Evolutionary conservation across 2,113 vertebrate species (phyloP).

Genomic region (Myiopsitta monachus): DNA sequence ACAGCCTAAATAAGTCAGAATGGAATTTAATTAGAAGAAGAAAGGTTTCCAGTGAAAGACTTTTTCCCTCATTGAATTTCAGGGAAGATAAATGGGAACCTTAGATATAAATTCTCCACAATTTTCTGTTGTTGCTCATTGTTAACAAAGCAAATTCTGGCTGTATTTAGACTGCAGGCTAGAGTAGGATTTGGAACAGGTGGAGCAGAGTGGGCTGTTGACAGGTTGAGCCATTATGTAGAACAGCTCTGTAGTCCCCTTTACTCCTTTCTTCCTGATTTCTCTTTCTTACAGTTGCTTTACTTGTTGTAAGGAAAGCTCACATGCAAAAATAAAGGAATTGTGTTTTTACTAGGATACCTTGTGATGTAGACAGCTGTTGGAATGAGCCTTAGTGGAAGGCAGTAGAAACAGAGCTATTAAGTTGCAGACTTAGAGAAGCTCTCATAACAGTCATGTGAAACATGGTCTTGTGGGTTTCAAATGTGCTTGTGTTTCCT

Average conservation of each 20-base stretch:
- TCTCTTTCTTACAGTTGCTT: neutral
- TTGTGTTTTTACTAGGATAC: neutral
- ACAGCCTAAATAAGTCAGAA: neutral
- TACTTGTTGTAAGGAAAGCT: neutral
- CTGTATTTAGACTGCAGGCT: neutral
- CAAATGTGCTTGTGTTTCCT: neutral
- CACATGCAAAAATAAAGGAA: neutral
- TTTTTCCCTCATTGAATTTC: neutral
- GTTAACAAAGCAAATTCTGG: neutral
- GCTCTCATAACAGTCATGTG: neutral
- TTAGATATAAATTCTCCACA: neutral
- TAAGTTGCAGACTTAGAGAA: neutral
- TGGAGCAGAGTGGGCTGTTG: neutral
- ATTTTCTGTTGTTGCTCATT: neutral
- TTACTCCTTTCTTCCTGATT: neutral
- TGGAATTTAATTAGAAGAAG: neutral
- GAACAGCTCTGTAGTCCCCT: neutral
- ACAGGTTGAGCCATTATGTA: neutral
- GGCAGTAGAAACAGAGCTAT: neutral
- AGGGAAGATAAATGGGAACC: neutral
- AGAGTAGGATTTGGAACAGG: neutral
- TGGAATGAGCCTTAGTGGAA: neutral
- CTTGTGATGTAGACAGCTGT: neutral
- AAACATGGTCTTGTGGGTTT: neutral
- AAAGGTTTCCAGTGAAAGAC: neutral